Evolutionary conservation across 2,888 invertebrate genomes (phyloP).

Genomic region (Tenthredo distinguenda): DNA sequence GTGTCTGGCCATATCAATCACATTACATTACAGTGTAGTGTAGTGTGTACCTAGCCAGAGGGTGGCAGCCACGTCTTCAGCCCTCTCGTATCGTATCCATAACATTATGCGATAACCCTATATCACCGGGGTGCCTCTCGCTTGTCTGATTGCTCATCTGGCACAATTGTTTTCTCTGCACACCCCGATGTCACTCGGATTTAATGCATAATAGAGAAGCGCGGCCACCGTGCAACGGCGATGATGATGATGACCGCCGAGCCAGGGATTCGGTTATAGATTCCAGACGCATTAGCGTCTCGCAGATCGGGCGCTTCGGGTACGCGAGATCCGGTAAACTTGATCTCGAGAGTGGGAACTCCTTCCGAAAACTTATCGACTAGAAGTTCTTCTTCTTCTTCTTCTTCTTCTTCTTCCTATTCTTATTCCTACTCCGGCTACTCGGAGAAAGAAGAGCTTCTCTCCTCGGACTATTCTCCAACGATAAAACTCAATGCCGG

Average conservation of each 20-base stretch:
- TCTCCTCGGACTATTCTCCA: neutral
- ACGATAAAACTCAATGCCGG: neutral
- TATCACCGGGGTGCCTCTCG: neutral
- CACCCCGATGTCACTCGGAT: neutral
- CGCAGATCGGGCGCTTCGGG: neutral
- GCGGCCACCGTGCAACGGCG: neutral
- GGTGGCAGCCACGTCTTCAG: neutral
- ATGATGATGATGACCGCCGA: neutral
- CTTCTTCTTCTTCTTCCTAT: neutral
- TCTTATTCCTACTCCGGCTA: neutral
- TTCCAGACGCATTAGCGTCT: neutral
- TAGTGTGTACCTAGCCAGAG: neutral
- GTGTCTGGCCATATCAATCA: slow-evolving; percentile 62
- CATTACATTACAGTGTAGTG: slow-evolving; percentile 50
- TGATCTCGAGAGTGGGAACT: neutral
- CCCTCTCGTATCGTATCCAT: neutral
- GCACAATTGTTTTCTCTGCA: neutral
- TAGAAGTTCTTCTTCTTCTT: neutral
- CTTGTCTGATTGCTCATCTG: slow-evolving; percentile 26
- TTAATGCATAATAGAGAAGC: neutral
- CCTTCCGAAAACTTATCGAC: neutral
- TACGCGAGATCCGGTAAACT: neutral
- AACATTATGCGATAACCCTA: neutral
- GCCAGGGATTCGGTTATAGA: neutral
- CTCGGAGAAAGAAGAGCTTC: neutral